phyloP scores from a whole-genome alignment of 2,888 invertebrate genomes.

The Himalopsyche kuldschensis region DNA sequence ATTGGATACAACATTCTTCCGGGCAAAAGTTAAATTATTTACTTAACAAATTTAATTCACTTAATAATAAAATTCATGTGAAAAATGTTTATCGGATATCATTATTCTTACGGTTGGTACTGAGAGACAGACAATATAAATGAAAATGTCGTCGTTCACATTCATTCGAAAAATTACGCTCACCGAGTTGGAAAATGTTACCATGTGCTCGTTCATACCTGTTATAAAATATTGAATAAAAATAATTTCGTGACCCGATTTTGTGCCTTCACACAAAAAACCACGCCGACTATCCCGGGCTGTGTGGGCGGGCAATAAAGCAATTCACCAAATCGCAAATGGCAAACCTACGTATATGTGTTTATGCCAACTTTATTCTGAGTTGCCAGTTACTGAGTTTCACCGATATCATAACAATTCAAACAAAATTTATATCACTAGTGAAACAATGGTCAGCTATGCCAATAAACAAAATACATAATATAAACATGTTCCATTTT shows the following conservation, averaged over 20 bases:
- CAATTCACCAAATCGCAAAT: constrained; percentile 37
- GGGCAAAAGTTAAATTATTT: no score
- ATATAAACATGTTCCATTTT: no score
- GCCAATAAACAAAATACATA: no score
- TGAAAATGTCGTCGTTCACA: neutral
- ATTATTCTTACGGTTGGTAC: neutral
- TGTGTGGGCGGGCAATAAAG: constrained; percentile 33
- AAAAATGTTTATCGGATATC: neutral
- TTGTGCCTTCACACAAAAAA: neutral
- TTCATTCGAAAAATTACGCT: neutral
- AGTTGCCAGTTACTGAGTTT: neutral
- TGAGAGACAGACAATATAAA: neutral
- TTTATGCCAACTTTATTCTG: neutral
- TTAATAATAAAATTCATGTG: no score
- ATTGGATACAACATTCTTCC: no score
- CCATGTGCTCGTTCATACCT: neutral
- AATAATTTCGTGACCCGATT: constrained; percentile 28
- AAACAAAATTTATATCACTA: no score
- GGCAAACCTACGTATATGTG: neutral
- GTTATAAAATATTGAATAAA: constrained; percentile 20
- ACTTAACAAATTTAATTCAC: no score
- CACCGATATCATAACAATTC: neutral
- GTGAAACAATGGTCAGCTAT: no score
- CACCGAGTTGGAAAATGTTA: neutral
- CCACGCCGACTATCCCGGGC: neutral